Conservation (phyloP, 2,888 invertebrate genomes). For the Seladonia tumulorum region DNA sequence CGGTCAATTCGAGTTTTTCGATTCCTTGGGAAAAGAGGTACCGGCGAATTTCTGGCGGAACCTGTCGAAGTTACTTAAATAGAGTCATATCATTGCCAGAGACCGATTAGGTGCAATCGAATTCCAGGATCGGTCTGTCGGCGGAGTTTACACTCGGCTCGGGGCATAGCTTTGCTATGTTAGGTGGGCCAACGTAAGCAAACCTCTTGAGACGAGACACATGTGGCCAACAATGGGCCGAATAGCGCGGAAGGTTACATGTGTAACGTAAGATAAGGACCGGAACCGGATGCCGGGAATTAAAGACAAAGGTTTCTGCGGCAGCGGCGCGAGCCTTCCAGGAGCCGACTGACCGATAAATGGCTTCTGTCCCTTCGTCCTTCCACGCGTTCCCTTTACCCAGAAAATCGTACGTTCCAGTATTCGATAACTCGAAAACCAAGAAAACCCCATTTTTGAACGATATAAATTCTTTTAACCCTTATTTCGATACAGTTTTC, state of each 20-base stretch:
- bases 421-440: background rate
- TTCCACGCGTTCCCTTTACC: background rate
- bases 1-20: background rate
- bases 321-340: slow-evolving; percentile 20
- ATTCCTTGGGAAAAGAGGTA: background rate
- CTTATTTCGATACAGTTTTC: no score
- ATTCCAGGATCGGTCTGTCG: slow-evolving; percentile 60
- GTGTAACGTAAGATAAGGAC: slow-evolving; percentile 79
- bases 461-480: background rate
- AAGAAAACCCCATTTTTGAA: background rate
- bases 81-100: slow-evolving; percentile 52
- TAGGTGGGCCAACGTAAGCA: slow-evolving; percentile 77
- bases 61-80: slow-evolving; percentile 40
- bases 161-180: slow-evolving; percentile 69
- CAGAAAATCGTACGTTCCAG: background rate
- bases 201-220: slow-evolving; percentile 74
- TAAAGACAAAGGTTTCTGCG: slow-evolving; percentile 71
- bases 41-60: background rate
- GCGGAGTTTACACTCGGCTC: slow-evolving; percentile 65
- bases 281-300: slow-evolving; percentile 79
- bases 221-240: slow-evolving; percentile 78
- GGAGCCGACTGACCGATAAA: slow-evolving; percentile 60
- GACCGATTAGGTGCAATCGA: slow-evolving; percentile 67
- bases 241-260: slow-evolving; percentile 68
- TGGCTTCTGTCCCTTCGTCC: slow-evolving; percentile 18